These are phyloP conservation scores for Pseudochaenichthys georgianus DNA, from an alignment of 2,797 vertebrate species.

Conservation along the genomic window DNA sequence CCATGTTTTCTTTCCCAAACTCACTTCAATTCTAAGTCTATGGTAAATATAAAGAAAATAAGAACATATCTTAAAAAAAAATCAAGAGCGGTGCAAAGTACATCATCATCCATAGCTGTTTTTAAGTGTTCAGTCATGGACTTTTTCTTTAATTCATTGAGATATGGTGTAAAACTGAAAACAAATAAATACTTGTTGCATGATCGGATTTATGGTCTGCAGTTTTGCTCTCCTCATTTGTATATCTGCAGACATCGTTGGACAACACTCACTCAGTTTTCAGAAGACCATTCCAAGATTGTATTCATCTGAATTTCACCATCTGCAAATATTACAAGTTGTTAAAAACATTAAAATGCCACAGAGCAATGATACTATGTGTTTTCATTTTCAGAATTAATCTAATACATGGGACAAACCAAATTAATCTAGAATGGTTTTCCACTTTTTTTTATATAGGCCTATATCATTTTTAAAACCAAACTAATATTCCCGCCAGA, in stretches of 20 bases:
- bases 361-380: background rate
- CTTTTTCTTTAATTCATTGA: background rate
- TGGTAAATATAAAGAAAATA: background rate
- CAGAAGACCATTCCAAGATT: background rate
- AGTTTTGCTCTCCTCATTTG: background rate
- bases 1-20: too few relatives aligned
- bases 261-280: background rate
- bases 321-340: background rate
- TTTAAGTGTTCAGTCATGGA: background rate
- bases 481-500: too few relatives aligned
- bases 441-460: too few relatives aligned
- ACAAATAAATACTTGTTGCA: slow-evolving; percentile 3
- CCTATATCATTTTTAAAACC: too few relatives aligned
- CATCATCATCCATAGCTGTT: background rate
- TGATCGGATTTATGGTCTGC: background rate
- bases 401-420: too few relatives aligned
- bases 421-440: too few relatives aligned
- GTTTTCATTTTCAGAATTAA: background rate
- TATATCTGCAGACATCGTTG: slow-evolving; percentile 24
- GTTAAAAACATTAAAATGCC: background rate
- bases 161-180: background rate
- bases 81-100: background rate
- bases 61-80: background rate
- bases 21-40: too few relatives aligned
- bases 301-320: background rate